Conservation (phyloP, 30 jellyfish, hydroid and myxozoan species). For the Morbakka virulenta region DNA sequence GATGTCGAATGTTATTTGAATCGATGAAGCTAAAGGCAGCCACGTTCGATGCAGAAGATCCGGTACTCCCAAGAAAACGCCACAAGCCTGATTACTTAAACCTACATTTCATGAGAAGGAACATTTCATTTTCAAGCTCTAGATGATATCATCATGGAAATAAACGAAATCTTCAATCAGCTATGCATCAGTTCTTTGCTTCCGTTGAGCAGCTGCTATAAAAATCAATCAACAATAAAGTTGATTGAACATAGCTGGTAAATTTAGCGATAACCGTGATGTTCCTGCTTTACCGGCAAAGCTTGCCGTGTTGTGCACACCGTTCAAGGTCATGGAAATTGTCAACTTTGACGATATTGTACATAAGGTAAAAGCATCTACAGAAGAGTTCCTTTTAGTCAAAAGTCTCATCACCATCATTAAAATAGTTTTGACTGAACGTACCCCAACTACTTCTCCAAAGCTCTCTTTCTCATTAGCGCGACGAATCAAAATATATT, state of each 20-base stretch:
- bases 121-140: too few relatives aligned
- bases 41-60: too few relatives aligned
- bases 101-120: too few relatives aligned
- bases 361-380: background rate
- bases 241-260: background rate
- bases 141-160: too few relatives aligned
- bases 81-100: too few relatives aligned
- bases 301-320: background rate
- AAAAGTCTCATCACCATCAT: background rate
- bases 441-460: background rate
- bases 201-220: too few relatives aligned
- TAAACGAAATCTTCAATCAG: too few relatives aligned
- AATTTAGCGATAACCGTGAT: background rate
- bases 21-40: too few relatives aligned
- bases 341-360: background rate
- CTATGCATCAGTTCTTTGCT: too few relatives aligned
- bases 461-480: background rate
- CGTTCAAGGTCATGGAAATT: background rate
- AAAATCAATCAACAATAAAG: too few relatives aligned
- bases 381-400: background rate
- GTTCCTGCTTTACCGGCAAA: background rate
- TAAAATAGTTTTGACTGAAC: background rate
- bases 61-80: too few relatives aligned
- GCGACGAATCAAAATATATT: background rate
- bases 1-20: too few relatives aligned